Conservation (phyloP, 2,797 vertebrate species). For the Pygocentrus nattereri region DNA sequence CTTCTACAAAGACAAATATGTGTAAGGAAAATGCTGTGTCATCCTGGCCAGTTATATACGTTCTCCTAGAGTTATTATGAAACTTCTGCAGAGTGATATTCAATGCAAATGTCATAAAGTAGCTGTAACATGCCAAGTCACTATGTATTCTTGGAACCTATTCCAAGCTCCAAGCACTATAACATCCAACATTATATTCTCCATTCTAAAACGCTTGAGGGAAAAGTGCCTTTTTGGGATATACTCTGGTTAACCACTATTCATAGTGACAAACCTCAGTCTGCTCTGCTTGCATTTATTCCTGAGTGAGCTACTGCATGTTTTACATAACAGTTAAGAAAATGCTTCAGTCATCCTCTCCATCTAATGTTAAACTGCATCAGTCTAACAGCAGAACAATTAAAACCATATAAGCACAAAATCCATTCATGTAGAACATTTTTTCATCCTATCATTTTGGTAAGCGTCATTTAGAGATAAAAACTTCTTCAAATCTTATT, state of each 20-base stretch:
- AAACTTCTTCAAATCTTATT: background rate
- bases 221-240: background rate
- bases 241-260: constrained; percentile 6
- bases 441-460: too few species aligned
- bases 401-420: background rate
- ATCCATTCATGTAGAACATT: background rate
- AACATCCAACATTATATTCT: background rate
- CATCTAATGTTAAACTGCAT: background rate
- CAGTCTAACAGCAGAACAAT: background rate
- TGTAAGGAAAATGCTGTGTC: background rate
- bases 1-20: background rate
- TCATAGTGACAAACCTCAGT: constrained; percentile 18
- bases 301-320: background rate
- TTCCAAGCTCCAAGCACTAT: background rate
- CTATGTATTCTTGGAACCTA: background rate
- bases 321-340: background rate
- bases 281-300: background rate
- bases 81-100: background rate
- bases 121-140: background rate
- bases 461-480: background rate
- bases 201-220: background rate
- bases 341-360: background rate
- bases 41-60: background rate
- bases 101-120: background rate
- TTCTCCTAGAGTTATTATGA: background rate